Conservation (phyloP, 2,797 vertebrate species). For the Okamejei kenojei region DNA sequence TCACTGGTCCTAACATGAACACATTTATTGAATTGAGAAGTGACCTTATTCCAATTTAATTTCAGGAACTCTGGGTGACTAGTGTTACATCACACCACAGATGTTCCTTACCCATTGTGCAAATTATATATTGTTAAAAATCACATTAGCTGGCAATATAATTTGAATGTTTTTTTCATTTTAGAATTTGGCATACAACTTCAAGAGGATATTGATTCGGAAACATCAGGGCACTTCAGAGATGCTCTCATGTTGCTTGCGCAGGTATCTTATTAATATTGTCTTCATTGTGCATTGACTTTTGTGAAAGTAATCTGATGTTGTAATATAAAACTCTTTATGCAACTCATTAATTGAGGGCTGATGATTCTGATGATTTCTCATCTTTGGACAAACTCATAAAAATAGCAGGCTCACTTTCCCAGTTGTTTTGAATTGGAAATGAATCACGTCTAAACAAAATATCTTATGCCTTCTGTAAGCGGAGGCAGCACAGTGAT, state of each 20-base stretch:
- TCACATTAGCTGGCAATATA: background rate
- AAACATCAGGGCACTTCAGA: slow-evolving; percentile 68
- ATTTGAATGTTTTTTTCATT: slow-evolving; percentile 41
- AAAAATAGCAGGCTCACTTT: background rate
- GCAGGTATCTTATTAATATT: slow-evolving; percentile 55
- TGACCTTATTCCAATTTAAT: background rate
- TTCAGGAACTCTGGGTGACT: background rate
- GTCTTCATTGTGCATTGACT: no score
- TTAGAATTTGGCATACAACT: slow-evolving; percentile 61
- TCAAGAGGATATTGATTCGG: slow-evolving; percentile 61
- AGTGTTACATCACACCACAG: background rate
- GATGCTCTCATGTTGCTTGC: slow-evolving; percentile 62
- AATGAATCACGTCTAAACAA: background rate
- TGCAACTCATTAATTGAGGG: background rate
- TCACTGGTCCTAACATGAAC: background rate
- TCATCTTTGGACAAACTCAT: background rate
- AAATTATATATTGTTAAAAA: slow-evolving; percentile 25
- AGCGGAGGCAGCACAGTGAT: no score
- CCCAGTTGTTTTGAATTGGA: background rate
- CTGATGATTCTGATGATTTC: background rate
- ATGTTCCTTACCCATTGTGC: background rate
- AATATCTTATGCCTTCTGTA: background rate
- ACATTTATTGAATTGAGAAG: background rate
- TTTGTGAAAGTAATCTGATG: background rate
- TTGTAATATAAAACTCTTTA: background rate